These are phyloP conservation scores for Luffia ferchaultella DNA, from an alignment of 2,888 invertebrate species.

Conservation along the genomic window DNA sequence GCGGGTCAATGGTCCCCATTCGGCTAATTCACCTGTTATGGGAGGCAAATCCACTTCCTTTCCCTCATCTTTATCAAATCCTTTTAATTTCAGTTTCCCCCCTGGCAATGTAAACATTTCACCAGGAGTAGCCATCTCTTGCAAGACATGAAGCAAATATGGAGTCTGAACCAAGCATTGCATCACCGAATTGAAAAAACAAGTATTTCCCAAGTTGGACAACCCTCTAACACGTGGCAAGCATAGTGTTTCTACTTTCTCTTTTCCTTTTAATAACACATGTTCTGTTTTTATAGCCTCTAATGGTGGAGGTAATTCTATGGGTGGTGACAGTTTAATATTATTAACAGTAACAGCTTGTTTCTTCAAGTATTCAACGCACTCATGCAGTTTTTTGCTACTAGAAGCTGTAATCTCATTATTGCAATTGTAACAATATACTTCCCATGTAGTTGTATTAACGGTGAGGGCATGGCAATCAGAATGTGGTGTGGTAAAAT, in stretches of 20 bases:
- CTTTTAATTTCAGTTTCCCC: conserved; percentile 67
- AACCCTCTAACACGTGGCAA: conserved; percentile 78
- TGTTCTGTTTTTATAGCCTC: conserved; percentile 29
- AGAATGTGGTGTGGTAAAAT: conserved; percentile 77
- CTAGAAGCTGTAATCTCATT: conserved; percentile 69
- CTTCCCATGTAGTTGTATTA: conserved; percentile 74
- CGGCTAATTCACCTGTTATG: conserved; percentile 72
- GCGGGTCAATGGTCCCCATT: conserved; percentile 74
- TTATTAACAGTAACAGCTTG: conserved; percentile 34
- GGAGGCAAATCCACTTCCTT: conserved; percentile 68
- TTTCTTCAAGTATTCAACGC: conserved; percentile 77
- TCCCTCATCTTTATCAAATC: conserved; percentile 33
- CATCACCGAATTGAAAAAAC: conserved; percentile 96
- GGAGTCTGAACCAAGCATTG: conserved; percentile 92
- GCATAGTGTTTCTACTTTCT: conserved; percentile 33
- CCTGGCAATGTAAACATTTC: conserved; percentile 78
- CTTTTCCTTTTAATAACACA: conserved; percentile 31
- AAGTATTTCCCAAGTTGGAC: conserved; percentile 93
- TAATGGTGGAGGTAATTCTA: conserved; percentile 32
- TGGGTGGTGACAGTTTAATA: conserved; percentile 38
- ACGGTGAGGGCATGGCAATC: conserved; percentile 79
- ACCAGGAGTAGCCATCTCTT: conserved; percentile 73
- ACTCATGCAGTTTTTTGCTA: conserved; percentile 75
- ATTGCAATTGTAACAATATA: conserved; percentile 85
- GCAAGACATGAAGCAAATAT: conserved; percentile 73